Percentiles rank a stretch among this genome's conserved stretches.
These are phyloP conservation scores for Megaceryle torquata DNA, from an alignment of 2,113 vertebrate genomes.

Conservation along the genomic window DNA sequence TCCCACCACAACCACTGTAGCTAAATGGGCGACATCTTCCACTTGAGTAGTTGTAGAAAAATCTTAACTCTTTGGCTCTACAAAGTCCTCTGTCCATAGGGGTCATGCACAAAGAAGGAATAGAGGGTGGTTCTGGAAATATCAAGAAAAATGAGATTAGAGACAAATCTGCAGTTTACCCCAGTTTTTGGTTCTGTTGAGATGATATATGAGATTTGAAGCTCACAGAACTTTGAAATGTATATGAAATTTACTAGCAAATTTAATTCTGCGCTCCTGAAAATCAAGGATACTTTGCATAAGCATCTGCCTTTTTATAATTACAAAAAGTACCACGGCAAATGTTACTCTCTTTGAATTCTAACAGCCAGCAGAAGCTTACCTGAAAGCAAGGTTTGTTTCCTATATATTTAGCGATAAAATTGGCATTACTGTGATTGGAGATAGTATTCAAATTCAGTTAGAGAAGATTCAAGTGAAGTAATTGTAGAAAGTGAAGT, in stretches of 20 bases:
- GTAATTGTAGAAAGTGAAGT: neutral
- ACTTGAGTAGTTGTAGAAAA: constrained; percentile 71
- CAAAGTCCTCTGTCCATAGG: constrained; percentile 79
- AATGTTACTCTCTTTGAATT: neutral
- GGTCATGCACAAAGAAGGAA: constrained; percentile 70
- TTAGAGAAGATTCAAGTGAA: neutral
- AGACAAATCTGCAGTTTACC: neutral
- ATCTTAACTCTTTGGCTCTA: constrained; percentile 70
- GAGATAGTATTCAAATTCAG: neutral
- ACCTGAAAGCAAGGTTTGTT: neutral
- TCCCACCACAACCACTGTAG: constrained; percentile 91
- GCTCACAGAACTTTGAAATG: neutral
- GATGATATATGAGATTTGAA: neutral
- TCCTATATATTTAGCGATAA: neutral
- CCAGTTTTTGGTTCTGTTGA: neutral
- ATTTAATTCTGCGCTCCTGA: neutral
- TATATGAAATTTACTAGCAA: neutral
- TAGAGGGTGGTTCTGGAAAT: constrained; percentile 56
- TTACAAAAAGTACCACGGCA: neutral
- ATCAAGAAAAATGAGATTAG: neutral
- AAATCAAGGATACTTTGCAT: neutral
- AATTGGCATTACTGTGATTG: neutral
- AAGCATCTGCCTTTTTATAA: neutral
- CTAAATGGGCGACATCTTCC: constrained; percentile 77
- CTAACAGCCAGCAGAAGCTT: neutral